Evolutionary conservation across 2,113 vertebrate species (phyloP).

Genomic region (Leptocoma aspasia): DNA sequence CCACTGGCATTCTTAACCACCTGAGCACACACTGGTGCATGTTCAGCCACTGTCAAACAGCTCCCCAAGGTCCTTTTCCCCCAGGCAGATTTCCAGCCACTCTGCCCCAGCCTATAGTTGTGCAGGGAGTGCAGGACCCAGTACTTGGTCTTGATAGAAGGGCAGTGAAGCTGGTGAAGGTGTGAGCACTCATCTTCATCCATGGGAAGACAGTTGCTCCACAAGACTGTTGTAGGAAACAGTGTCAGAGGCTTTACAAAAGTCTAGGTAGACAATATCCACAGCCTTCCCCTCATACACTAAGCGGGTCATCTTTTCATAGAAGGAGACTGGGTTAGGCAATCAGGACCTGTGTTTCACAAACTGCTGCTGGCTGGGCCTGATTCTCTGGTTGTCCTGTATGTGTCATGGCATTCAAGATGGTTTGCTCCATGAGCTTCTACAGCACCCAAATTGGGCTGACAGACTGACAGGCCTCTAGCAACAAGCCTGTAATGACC

Average conservation of each 20-base stretch:
- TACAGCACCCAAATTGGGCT: background rate
- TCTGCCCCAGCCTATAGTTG: background rate
- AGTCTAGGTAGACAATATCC: background rate
- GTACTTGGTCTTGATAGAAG: background rate
- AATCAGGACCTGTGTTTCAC: background rate
- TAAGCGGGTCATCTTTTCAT: background rate
- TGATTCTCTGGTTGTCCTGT: background rate
- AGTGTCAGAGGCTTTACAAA: background rate
- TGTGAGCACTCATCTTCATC: background rate
- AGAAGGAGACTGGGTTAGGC: background rate
- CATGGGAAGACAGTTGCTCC: background rate
- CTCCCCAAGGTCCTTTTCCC: background rate
- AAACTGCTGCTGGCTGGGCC: background rate
- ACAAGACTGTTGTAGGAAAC: background rate
- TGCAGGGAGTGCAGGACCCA: background rate
- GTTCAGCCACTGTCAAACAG: background rate
- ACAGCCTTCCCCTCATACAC: background rate
- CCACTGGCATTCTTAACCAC: background rate
- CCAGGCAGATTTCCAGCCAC: background rate
- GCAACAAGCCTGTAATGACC: background rate
- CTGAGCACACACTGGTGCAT: background rate
- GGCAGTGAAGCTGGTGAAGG: background rate
- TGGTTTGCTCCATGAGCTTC: background rate
- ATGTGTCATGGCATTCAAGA: background rate
- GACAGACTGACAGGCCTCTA: background rate